Evolutionary conservation across 2,797 vertebrate genomes (phyloP).

Genomic region (Acipenser ruthenus): DNA sequence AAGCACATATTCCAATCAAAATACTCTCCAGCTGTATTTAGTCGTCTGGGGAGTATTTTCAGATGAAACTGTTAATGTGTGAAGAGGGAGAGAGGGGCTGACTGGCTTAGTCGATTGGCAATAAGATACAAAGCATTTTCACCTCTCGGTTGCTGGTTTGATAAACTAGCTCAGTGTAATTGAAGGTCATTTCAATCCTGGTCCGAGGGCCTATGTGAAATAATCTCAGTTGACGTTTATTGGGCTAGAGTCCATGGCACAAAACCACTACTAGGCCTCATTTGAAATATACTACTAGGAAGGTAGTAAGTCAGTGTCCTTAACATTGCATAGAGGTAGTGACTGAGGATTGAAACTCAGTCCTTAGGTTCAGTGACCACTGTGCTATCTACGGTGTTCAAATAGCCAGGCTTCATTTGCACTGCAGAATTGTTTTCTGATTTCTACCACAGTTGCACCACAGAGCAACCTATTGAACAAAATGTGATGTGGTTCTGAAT

Average conservation of each 20-base stretch:
- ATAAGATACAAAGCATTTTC: not conserved
- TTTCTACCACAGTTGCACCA: no score
- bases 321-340: not conserved
- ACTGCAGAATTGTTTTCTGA: no score
- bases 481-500: no score
- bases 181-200: conserved; percentile 9
- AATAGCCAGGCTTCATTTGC: not conserved
- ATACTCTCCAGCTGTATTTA: not conserved
- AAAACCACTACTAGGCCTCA: not conserved
- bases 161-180: conserved; percentile 10
- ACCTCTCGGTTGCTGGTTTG: not conserved
- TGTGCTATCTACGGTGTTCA: not conserved
- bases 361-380: conserved; percentile 6
- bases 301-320: not conserved
- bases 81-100: not conserved
- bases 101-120: not conserved
- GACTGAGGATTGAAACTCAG: conserved; percentile 6
- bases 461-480: no score
- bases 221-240: no score
- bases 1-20: not conserved
- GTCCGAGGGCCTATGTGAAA: conserved; percentile 8
- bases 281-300: conserved; percentile 14
- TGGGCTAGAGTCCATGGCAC: not conserved
- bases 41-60: not conserved
- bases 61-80: not conserved